Conservation (phyloP, 2,113 vertebrate genomes). For the Felis catus region DNA sequence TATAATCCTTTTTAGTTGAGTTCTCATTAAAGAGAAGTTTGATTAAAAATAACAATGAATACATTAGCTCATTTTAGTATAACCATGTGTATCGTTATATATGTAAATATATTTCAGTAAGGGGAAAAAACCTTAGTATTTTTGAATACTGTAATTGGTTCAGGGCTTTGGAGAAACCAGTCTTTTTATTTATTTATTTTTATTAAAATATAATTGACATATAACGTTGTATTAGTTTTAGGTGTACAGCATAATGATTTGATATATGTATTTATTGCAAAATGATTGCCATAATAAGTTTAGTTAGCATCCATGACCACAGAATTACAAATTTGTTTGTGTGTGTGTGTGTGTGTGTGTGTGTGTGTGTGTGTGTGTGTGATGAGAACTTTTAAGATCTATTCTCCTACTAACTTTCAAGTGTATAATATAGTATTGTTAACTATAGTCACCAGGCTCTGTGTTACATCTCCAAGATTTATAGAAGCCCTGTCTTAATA, state of each 20-base stretch:
- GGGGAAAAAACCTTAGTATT: background rate
- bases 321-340: background rate
- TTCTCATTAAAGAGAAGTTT: constrained; percentile 3
- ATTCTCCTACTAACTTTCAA: background rate
- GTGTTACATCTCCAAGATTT: background rate
- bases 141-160: constrained; percentile 26
- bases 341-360: background rate
- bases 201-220: constrained; percentile 2
- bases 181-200: background rate
- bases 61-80: background rate
- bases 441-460: background rate
- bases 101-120: background rate
- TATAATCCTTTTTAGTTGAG: constrained; percentile 5
- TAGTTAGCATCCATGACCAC: background rate
- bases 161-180: background rate
- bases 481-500: background rate
- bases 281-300: background rate
- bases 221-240: background rate
- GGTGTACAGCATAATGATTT: background rate
- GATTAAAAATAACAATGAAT: constrained; percentile 54
- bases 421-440: background rate
- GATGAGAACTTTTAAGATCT: background rate
- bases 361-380: background rate
- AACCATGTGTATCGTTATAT: background rate
- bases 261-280: background rate